A percentile compares a stretch with the other conserved stretches of the same genome.
Conservation (phyloP, 1,140 invertebrate species). For the Uloborus diversus region DNA sequence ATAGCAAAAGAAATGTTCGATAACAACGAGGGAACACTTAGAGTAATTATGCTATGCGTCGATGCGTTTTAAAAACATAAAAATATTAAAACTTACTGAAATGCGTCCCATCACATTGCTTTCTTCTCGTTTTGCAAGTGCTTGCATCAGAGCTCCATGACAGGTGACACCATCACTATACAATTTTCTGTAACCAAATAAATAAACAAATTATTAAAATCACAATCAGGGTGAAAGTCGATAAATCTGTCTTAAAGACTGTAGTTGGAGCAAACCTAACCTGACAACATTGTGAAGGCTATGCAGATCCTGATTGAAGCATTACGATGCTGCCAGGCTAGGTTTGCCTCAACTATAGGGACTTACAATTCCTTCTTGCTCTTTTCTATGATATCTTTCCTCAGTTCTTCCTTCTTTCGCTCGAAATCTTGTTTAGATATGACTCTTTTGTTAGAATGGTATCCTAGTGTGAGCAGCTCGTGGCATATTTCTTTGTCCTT, state of each 20-base stretch:
- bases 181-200: background rate
- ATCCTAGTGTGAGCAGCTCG: background rate
- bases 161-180: background rate
- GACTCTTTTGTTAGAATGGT: constrained; percentile 24
- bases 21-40: no score
- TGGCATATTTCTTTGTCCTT: constrained; percentile 35
- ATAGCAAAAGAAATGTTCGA: no score
- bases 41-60: no score
- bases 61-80: background rate
- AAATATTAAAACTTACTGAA: background rate
- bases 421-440: constrained; percentile 10
- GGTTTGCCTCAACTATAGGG: no score
- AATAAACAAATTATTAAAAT: background rate
- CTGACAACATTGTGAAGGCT: no score
- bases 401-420: background rate
- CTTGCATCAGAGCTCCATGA: constrained; percentile 2
- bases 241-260: no score
- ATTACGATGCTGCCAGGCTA: no score
- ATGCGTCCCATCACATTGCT: constrained; percentile 16
- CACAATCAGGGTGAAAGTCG: no score
- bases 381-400: background rate
- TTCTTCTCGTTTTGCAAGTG: constrained; percentile 16
- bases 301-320: no score
- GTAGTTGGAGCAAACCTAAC: no score
- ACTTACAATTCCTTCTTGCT: constrained; percentile 1